Base-by-base conservation (phyloP, 2,113 vertebrate species). In the Athene noctua region DNA sequence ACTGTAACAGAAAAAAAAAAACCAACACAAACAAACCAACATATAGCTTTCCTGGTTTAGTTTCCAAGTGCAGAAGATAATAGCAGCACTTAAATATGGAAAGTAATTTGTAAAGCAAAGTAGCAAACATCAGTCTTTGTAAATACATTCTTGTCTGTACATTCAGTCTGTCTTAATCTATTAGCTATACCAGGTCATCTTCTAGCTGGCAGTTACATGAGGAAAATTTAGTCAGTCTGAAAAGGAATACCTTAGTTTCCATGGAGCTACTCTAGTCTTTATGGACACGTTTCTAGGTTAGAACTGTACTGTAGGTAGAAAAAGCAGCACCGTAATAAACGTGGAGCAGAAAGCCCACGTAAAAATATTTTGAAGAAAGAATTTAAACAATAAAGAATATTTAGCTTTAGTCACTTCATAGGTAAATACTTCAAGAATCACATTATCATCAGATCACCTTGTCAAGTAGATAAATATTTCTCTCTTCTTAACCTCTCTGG, bases 241-340 rank as follows among this genome's bases (percentile, higher is more conserved):
- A 88, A 88, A 87, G 62, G 38, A 86, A 89, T 73, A 55, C 58
- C 61, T 84, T 61, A 1, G 85, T 96, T 97, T 96, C 95, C 87
- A 94, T 95, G 91, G 96, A 93, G 92, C 75, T 91, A 27, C 47
- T 91, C 63, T 34, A 29, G n/a, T 52, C 49, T 89, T 85, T 26
- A 15, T 63, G 38, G 40, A 18, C 7, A 7, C 16, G 3, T 61
- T 62, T 88, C 42, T 42, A 59, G 29, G 15, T 38, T 90, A 59
- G 51, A 94, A 83, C 46, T 54, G 20, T 49, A 21, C 83, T 54
- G 65, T 57, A 46, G 63, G 13, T 77, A 74, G 42, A 74, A 91
- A 74, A 81, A 81, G 20, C n/a, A 67, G 36, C 34, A 32, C n/a
- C 63, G 81, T 90, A 91, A 87, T 55, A 87, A 89, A 36, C 26